A percentile compares a stretch with the other conserved stretches of the same genome.
Conservation (phyloP, 2,113 vertebrate species). For the Saguinus imperator region DNA sequence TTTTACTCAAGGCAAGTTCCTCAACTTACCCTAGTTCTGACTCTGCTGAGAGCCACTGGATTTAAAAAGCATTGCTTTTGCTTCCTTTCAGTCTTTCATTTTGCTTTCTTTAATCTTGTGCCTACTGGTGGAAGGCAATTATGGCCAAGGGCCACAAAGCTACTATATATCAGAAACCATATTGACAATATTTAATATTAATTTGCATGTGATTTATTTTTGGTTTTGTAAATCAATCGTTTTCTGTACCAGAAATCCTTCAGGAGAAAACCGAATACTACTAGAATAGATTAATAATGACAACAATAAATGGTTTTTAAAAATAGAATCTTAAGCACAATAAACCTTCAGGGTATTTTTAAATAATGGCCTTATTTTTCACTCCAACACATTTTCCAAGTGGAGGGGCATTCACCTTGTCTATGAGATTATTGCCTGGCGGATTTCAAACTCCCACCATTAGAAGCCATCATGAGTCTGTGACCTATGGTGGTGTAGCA, state of each 20-base stretch:
- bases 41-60: not conserved
- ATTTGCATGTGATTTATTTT: constrained; percentile 35
- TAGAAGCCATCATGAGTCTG: not conserved
- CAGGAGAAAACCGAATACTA: not conserved
- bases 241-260: constrained; percentile 19
- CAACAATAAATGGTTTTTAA: not conserved
- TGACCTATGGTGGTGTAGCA: not conserved
- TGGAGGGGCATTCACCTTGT: not conserved
- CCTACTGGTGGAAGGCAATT: not conserved
- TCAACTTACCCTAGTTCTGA: not conserved
- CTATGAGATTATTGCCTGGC: not conserved
- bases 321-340: constrained; percentile 11
- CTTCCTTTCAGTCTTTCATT: not conserved
- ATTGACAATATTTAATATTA: not conserved
- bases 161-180: not conserved
- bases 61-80: not conserved
- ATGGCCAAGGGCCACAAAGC: not conserved
- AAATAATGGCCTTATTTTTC: constrained; percentile 29
- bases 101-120: not conserved
- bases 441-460: not conserved
- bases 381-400: not conserved
- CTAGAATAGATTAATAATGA: not conserved
- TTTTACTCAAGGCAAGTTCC: not conserved
- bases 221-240: constrained; percentile 8
- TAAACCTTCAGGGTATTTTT: not conserved